These are phyloP conservation scores for Leptarthrus brevirostris DNA, from an alignment of 2,888 invertebrate species.

Conservation along the genomic window DNA sequence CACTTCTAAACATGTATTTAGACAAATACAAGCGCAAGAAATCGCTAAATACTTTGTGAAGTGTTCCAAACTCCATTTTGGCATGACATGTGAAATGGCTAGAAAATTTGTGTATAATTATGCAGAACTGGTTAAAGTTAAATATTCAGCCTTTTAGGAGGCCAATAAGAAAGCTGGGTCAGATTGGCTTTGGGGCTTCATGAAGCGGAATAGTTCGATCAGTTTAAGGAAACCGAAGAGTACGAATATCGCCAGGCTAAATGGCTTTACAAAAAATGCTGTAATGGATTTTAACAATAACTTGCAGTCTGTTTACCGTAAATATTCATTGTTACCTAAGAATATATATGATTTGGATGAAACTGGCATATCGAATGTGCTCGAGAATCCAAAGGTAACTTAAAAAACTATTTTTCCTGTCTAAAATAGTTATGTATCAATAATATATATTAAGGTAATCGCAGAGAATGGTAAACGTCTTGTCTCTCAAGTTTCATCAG, in stretches of 20 bases:
- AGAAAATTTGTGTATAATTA: neutral
- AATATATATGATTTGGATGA: constrained; percentile 50
- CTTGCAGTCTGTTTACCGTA: neutral
- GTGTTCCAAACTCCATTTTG: neutral
- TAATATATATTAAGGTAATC: too few species aligned
- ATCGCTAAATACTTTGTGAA: neutral
- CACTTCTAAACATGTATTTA: too few species aligned
- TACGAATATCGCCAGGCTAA: too few species aligned
- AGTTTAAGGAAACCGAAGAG: too few species aligned
- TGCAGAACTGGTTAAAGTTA: neutral
- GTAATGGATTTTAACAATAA: neutral
- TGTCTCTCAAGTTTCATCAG: constrained; percentile 55
- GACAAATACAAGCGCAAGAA: too few species aligned
- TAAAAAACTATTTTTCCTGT: neutral
- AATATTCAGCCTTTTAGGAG: neutral
- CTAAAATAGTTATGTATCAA: neutral
- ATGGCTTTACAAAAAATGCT: too few species aligned
- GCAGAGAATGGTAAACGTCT: constrained; percentile 45
- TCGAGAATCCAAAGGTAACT: constrained; percentile 36
- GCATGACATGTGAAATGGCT: neutral
- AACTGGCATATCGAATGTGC: constrained; percentile 50
- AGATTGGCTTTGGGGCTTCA: neutral
- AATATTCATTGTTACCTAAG: constrained; percentile 1
- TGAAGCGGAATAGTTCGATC: neutral
- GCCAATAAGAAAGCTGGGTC: neutral